Base-by-base conservation (phyloP, 2,888 invertebrate genomes). In the Volucella inflata region DNA sequence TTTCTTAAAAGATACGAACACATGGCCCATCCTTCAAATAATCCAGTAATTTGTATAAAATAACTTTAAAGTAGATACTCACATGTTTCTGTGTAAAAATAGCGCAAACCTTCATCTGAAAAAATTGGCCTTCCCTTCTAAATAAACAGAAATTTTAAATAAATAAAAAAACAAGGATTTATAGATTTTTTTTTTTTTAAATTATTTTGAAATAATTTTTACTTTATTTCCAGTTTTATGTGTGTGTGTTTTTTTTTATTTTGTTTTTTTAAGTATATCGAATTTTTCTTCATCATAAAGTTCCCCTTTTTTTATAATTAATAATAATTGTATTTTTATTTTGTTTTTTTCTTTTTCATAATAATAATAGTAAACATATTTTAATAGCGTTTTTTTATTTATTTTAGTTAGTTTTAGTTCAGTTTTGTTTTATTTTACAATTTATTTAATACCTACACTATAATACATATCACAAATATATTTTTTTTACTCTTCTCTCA, bases 391-490 rank as follows among this genome's bases (percentile, higher is more conserved):
- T 85, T 67, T 82, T 53, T 44, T 65, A 65, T 71, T 70, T 77
- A 57, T 85, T 85, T 81, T 85, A 77, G 67, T 85, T 85, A 81
- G 81, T 85, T 87, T 82, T 74, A 44, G 72, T 50, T 68, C 70
- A 55, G 38, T 60, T 64, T 77, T 62, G 38, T 67, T 67, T 82
- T 85, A 87, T 83, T 75, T 84, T 84, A 85, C 85, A 85, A 78
- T 78, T 87, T 87, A 79, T 83, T 83, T 83, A 85, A 81, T 87
- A 81, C 85, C 87, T 87, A 87, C 77, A 87, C 87, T 87, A 87
- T 87, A 87, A 87, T 87, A 87, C 87, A 87, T 87, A 87, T 87
- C 87, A 87, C 87, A 87, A 87, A 87, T 87, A 87, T 87, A 87
- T 81, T 81, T 81, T 71, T 65, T 74, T 78, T 84, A 64, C 77